A percentile compares a stretch with the other conserved stretches of the same genome.
phyloP scores from a whole-genome alignment of 2,113 vertebrate species.

The Baryphthengus martii region DNA sequence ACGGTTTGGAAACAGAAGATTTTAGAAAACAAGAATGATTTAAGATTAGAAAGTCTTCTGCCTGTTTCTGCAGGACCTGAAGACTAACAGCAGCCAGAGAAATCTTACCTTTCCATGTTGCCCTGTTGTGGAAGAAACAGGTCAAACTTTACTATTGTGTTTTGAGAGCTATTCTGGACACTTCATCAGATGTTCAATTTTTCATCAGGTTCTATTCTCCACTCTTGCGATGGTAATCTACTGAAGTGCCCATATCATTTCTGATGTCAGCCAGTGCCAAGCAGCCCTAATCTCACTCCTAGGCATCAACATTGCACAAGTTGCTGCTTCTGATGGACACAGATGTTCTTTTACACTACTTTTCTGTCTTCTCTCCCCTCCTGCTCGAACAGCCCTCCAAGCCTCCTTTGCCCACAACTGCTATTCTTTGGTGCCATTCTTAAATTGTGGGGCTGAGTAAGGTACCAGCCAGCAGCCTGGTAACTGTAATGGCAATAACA shows the following conservation, averaged over 20 bases:
- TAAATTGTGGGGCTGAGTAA: not conserved
- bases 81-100: not conserved
- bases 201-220: not conserved
- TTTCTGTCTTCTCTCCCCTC: not conserved
- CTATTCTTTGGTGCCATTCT: not conserved
- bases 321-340: not conserved
- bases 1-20: not conserved
- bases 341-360: not conserved
- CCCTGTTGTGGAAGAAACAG: not conserved
- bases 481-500: not conserved
- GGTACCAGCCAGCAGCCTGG: not conserved
- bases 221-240: not conserved
- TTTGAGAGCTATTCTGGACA: not conserved
- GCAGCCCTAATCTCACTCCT: not conserved
- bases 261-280: not conserved
- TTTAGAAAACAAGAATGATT: not conserved
- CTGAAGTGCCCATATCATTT: not conserved
- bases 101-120: not conserved
- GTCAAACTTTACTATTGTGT: not conserved
- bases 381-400: not conserved
- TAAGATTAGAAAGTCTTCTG: not conserved
- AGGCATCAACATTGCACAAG: not conserved
- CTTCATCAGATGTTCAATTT: not conserved
- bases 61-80: not conserved
- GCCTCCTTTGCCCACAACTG: accelerated